Conservation (phyloP, 2,113 vertebrate genomes). For the Asarcornis scutulata region DNA sequence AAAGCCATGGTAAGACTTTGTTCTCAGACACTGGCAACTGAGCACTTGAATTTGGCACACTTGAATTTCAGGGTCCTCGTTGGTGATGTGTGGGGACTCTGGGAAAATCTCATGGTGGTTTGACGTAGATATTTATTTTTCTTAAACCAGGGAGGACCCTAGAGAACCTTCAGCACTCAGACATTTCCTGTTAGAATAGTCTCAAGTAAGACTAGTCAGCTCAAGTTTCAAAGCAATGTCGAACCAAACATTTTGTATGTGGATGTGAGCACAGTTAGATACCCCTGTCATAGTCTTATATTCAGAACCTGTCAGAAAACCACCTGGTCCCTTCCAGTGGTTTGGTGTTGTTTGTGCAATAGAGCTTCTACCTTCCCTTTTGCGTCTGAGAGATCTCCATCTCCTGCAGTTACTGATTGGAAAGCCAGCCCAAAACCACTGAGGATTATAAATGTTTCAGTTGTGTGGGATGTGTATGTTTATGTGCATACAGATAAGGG, state of each 20-base stretch:
- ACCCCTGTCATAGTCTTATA: not conserved
- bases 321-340: not conserved
- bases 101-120: not conserved
- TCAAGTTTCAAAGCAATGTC: not conserved
- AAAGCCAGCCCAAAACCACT: not conserved
- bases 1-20: constrained; percentile 90
- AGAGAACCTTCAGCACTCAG: not conserved
- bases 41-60: not conserved
- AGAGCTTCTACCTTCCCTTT: not conserved
- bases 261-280: not conserved
- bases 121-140: not conserved
- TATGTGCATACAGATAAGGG: accelerated
- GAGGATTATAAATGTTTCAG: not conserved
- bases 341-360: not conserved
- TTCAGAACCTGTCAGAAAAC: not conserved
- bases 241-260: not conserved
- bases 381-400: not conserved
- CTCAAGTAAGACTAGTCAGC: not conserved
- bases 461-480: not conserved
- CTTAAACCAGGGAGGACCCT: not conserved
- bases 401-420: not conserved
- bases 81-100: not conserved
- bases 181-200: not conserved
- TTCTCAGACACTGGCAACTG: not conserved
- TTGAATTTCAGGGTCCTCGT: not conserved